phyloP scores from a whole-genome alignment of 2,113 vertebrate genomes.

The Brachyistius frenatus region DNA sequence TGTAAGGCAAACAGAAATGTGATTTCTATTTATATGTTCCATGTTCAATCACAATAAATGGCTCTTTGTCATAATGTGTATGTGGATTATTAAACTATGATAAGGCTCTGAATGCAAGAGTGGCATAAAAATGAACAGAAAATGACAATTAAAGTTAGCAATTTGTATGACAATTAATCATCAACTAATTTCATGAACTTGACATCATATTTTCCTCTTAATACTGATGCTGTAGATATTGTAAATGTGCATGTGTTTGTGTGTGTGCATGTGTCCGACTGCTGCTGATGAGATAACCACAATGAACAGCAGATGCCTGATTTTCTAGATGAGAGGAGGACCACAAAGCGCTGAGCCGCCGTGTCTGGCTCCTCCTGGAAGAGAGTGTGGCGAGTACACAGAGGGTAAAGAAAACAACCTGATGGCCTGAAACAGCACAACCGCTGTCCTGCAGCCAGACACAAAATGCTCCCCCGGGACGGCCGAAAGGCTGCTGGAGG shows the following conservation, averaged over 20 bases:
- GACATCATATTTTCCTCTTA: not conserved
- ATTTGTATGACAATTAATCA: no score
- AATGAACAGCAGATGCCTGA: constrained; percentile 26
- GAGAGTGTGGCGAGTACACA: constrained; percentile 56
- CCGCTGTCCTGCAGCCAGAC: constrained; percentile 61
- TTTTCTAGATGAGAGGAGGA: constrained; percentile 64
- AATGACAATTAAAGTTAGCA: no score
- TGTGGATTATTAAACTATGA: no score
- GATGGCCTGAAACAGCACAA: constrained; percentile 55
- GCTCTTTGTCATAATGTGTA: no score
- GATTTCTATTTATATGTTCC: no score
- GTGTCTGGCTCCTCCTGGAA: constrained; percentile 48
- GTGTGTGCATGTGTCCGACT: constrained; percentile 10
- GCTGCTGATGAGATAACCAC: constrained; percentile 45
- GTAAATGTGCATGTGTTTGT: constrained; percentile 11
- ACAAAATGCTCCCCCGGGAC: constrained; percentile 60
- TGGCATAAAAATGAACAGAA: no score
- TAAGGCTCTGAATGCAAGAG: no score
- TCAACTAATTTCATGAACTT: no score
- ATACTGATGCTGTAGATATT: not conserved
- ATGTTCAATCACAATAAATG: no score
- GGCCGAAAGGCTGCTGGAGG: constrained; percentile 26
- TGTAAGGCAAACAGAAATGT: no score
- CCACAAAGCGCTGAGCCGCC: constrained; percentile 53
- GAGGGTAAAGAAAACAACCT: constrained; percentile 70